Evolutionary conservation across 2,113 vertebrate genomes (phyloP), one percentile per base, ranked within the genome.

Genomic region (Alligator mississippiensis): DNA sequence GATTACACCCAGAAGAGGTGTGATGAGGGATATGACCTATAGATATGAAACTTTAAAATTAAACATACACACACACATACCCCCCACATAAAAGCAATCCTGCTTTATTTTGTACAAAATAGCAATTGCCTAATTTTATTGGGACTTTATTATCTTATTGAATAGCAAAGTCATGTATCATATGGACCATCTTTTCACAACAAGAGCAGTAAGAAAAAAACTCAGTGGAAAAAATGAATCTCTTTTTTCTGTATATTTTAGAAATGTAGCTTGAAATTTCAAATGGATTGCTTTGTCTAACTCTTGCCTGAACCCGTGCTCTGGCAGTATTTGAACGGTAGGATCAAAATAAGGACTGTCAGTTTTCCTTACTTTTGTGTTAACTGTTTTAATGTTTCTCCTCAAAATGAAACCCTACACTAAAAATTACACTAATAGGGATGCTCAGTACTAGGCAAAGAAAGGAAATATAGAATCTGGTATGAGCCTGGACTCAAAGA

Each of bases 221-320:
- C 47, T 47, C 47, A 47, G 47, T 47, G 47, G 91, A 94, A 76
- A 87, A n/a, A 84, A 63, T 58, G 77, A 80, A 68, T 61, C 75
- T 24, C 25, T 5, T 4, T 80, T 30, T 70, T 3, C n/a, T 82
- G 59, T 30, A 8, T n/a, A 74, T 77, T 96, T 89, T 27, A 68
- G 4, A 38, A 88, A 70, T n/a, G 16, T 30, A 79, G 17, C 38
- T 86, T 18, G 7, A 18, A 21, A 66, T 15, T 25, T 61, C 25
- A 62, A 11, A 62, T 11, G 30, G 11, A 87, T 75, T 3, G 7
- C 77, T 85, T 47, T 85, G 25, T 62, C 1, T 57, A 57, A 64
- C 59, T 85, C 34, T 55, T 70, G 12, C 16, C 57, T 54, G 5
- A 3, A 15, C 22, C 61, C 18, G 77, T 5, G 80, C 19, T 27